Conservation (phyloP, 2,113 vertebrate genomes). For the Heptranchias perlo region DNA sequence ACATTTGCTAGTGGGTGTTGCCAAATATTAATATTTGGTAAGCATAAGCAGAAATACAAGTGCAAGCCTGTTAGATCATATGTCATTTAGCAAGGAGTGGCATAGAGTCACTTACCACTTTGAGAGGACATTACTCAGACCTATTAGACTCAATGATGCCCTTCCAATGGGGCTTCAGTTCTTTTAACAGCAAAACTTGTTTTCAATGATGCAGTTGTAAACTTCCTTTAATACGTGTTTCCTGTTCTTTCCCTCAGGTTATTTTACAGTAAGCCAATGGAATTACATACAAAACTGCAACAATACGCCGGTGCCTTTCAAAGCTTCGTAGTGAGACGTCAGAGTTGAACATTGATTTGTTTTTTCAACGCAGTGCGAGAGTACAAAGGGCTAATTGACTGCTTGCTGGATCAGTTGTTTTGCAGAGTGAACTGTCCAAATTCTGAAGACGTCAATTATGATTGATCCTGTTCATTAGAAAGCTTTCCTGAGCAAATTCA, state of each 20-base stretch:
- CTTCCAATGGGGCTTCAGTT: neutral
- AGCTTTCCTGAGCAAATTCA: neutral
- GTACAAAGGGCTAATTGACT: conserved; percentile 9
- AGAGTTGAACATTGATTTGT: neutral
- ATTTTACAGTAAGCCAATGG: neutral
- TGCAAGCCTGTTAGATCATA: neutral
- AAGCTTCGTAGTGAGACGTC: neutral
- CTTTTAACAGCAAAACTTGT: neutral
- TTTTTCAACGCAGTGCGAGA: neutral
- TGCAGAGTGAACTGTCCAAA: neutral
- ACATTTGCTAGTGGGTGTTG: neutral
- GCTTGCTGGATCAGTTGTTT: neutral
- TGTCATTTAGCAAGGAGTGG: neutral
- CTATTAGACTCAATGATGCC: neutral
- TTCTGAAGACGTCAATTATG: neutral
- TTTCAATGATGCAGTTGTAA: neutral
- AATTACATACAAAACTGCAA: neutral
- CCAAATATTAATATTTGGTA: neutral
- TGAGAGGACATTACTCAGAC: neutral
- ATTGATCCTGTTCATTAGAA: neutral
- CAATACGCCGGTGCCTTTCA: neutral
- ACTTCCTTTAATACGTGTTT: neutral
- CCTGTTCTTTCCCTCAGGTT: neutral
- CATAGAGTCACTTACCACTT: neutral
- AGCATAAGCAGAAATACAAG: neutral